Conservation (phyloP, 1,140 invertebrate species). For the Cydia amplana region DNA sequence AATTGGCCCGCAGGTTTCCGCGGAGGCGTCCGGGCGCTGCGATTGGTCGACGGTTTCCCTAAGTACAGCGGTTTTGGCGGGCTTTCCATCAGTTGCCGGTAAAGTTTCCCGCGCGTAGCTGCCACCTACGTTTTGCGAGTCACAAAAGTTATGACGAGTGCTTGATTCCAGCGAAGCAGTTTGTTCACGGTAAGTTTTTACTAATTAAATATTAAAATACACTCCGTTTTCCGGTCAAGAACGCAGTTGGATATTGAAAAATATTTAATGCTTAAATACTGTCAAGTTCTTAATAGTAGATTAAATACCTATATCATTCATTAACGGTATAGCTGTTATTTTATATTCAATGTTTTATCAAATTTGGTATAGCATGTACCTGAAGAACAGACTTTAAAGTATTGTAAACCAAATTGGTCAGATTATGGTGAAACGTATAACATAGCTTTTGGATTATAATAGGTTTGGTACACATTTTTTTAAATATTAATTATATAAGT, state of each 20-base stretch:
- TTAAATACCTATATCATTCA: too few species aligned
- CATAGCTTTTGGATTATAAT: too few species aligned
- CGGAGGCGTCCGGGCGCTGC: conserved; percentile 51
- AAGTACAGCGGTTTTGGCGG: conserved; percentile 71
- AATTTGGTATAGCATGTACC: too few species aligned
- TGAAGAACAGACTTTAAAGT: too few species aligned
- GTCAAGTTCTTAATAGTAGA: too few species aligned
- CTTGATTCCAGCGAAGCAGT: conserved; percentile 1
- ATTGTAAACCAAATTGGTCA: too few species aligned
- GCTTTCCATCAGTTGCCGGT: conserved; percentile 66
- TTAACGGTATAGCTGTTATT: too few species aligned
- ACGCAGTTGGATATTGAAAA: not conserved
- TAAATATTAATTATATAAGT: not conserved
- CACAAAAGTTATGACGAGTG: conserved; percentile 29
- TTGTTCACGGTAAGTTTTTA: not conserved
- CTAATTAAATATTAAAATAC: not conserved
- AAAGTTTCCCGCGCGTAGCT: conserved; percentile 57
- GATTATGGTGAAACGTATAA: too few species aligned
- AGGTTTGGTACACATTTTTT: not conserved
- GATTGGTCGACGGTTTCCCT: conserved; percentile 59
- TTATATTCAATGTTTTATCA: too few species aligned
- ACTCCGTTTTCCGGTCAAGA: not conserved
- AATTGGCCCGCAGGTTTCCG: conserved; percentile 55
- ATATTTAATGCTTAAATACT: not conserved
- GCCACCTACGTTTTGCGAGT: conserved; percentile 29